Base-by-base conservation (phyloP, 2,888 invertebrate species). In the Selenia dentaria region DNA sequence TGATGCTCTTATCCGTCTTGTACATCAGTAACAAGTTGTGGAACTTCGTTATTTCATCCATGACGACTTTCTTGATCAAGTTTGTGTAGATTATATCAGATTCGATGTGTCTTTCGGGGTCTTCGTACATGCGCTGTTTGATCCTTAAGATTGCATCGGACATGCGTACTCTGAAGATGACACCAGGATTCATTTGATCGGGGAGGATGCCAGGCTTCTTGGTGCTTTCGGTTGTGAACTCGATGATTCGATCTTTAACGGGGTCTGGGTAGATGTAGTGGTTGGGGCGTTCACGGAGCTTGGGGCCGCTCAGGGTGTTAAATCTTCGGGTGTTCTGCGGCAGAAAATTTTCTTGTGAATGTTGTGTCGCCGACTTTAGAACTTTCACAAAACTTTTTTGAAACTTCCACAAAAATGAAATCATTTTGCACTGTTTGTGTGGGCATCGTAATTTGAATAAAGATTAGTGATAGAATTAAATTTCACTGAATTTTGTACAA, bases 51-150 rank as follows among this genome's bases (percentile, higher is more conserved):
- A 90, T 89, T 28, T 90, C 90, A 45, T 90, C 90, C 79, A 77
- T 87, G 0, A 90, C 90, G 0, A 88, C 87, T 24, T 89, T 89
- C 31, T 88, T 89, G 0, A 90, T 90, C 3, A 89, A 35, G 39
- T 89, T 90, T 0, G 90, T 88, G 51, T 90, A 90, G 0, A 89
- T 88, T 0, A 90, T 90, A 48, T 90, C 90, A 0, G 83, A 74
- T 75, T 89, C 89, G 0, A 90, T 88, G 25, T 90, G 89, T 2
- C 83, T 51, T 47, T 89, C 90, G 0, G 85, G 87, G 46, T 89
- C 88, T 60, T 89, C 88, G 61, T 89, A 90, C 88, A 89, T 88
- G 0, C 89, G 64, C 13, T 89, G 89, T 16, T 89, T 89, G 39
- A 90, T 90, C 0, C 88, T 52, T 6, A 89, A 46, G 0, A 90